phyloP scores from a whole-genome alignment of 2,113 vertebrate genomes.

The Macquaria australasica region DNA sequence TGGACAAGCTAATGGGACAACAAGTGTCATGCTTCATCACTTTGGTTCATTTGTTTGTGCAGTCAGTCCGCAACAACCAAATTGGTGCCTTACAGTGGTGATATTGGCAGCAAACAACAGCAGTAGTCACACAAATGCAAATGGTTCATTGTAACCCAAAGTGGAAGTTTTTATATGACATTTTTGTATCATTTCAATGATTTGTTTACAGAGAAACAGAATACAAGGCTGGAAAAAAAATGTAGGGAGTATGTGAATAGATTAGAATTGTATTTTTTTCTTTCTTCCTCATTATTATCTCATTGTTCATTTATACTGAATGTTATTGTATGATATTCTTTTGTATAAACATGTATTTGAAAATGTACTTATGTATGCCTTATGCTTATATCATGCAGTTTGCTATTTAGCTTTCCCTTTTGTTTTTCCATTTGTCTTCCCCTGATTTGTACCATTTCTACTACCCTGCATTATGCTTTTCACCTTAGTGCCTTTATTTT shows the following conservation, averaged over 20 bases:
- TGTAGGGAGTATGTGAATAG: slow-evolving; percentile 77
- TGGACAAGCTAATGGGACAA: slow-evolving; percentile 64
- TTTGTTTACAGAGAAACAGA: slow-evolving; percentile 83
- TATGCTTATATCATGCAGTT: slow-evolving; percentile 74
- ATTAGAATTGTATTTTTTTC: slow-evolving; percentile 71
- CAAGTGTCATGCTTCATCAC: slow-evolving; percentile 48
- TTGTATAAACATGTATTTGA: slow-evolving; percentile 83
- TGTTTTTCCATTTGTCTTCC: slow-evolving; percentile 42
- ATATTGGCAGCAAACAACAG: slow-evolving; percentile 51
- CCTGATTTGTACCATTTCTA: slow-evolving; percentile 48
- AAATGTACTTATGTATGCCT: slow-evolving; percentile 80
- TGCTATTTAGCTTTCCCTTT: slow-evolving; percentile 47
- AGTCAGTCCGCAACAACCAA: slow-evolving; percentile 62
- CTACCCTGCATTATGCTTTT: slow-evolving; percentile 59
- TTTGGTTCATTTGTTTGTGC: slow-evolving; percentile 67
- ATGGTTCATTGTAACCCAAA: slow-evolving; percentile 58
- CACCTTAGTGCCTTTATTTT: slow-evolving; percentile 78
- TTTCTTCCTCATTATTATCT: slow-evolving; percentile 63
- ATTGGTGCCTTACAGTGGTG: slow-evolving; percentile 84
- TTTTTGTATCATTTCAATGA: slow-evolving; percentile 78
- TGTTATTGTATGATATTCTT: slow-evolving; percentile 79
- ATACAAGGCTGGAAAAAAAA: slow-evolving; percentile 71
- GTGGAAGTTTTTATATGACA: slow-evolving; percentile 69
- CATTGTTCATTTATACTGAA: slow-evolving; percentile 78
- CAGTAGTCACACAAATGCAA: slow-evolving; percentile 71